Conservation (phyloP, 2,113 vertebrate species). For the Mystacornis crossleyi region DNA sequence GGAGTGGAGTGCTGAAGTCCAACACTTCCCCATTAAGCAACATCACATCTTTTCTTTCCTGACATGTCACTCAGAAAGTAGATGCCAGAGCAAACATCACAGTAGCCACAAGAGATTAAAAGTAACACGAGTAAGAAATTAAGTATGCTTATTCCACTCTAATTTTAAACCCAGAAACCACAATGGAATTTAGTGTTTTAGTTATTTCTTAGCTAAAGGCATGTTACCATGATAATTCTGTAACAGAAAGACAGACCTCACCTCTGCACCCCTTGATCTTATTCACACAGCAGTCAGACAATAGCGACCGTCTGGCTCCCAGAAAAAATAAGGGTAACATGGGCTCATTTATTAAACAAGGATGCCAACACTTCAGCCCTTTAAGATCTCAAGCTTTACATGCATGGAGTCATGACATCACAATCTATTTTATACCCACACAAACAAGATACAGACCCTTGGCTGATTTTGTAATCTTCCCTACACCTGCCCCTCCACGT, state of each 20-base stretch:
- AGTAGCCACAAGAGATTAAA: background rate
- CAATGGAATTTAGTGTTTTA: background rate
- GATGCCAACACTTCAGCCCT: background rate
- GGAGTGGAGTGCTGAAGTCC: background rate
- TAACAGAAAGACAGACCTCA: background rate
- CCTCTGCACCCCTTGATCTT: background rate
- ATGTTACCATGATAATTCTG: background rate
- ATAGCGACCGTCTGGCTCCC: background rate
- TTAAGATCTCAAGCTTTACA: background rate
- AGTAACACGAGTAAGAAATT: background rate
- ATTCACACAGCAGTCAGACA: background rate
- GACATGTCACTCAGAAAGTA: background rate
- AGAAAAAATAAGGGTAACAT: background rate
- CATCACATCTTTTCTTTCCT: background rate
- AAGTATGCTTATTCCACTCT: background rate
- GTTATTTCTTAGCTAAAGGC: background rate
- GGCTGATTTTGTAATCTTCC: background rate
- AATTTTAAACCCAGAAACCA: background rate
- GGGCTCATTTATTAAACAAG: background rate
- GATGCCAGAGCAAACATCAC: background rate
- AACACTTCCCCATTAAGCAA: background rate
- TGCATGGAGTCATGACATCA: background rate
- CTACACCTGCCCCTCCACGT: conserved; percentile 13
- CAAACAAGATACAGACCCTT: background rate
- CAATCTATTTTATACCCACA: conserved; percentile 26